phyloP scores from a whole-genome alignment of 2,797 vertebrate genomes.

The Dromococcyx pavoninus region DNA sequence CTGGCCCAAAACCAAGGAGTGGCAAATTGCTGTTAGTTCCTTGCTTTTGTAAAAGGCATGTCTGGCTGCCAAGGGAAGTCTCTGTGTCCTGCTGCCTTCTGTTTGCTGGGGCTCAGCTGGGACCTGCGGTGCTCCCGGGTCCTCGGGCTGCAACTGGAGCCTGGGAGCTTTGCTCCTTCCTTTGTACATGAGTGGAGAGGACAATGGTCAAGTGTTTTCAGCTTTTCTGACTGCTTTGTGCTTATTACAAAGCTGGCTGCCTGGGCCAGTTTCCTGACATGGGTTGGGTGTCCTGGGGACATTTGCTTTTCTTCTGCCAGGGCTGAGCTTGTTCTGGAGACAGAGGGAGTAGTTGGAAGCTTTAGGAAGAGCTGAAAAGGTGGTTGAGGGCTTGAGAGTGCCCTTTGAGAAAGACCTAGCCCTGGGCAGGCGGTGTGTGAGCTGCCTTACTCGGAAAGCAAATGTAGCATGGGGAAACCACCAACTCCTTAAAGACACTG shows the following conservation, averaged over 20 bases:
- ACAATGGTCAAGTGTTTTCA: constrained; percentile 20
- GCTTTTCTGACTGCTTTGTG: background rate
- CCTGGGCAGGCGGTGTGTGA: accelerated
- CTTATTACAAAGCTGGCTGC: background rate
- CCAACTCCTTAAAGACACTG: background rate
- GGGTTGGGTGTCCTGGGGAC: constrained; percentile 19
- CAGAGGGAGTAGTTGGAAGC: background rate
- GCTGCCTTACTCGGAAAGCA: background rate
- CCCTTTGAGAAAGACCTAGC: background rate
- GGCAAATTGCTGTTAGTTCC: constrained; percentile 49
- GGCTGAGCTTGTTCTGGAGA: background rate
- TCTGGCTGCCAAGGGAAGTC: constrained; percentile 60
- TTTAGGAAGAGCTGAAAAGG: background rate
- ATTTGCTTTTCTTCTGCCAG: background rate
- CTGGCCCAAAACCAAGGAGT: constrained; percentile 1
- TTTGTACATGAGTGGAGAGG: background rate
- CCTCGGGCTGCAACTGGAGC: background rate
- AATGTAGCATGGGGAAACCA: background rate
- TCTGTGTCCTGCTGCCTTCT: constrained; percentile 57
- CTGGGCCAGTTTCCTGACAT: background rate
- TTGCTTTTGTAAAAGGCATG: constrained; percentile 16
- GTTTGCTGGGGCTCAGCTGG: background rate
- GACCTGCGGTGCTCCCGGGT: background rate
- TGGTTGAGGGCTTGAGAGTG: background rate
- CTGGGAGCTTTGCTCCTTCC: constrained; percentile 41